Evolutionary conservation across 2,113 vertebrate genomes (phyloP), one percentile per base, ranked within the genome.

Genomic region (Syngnathus floridae): DNA sequence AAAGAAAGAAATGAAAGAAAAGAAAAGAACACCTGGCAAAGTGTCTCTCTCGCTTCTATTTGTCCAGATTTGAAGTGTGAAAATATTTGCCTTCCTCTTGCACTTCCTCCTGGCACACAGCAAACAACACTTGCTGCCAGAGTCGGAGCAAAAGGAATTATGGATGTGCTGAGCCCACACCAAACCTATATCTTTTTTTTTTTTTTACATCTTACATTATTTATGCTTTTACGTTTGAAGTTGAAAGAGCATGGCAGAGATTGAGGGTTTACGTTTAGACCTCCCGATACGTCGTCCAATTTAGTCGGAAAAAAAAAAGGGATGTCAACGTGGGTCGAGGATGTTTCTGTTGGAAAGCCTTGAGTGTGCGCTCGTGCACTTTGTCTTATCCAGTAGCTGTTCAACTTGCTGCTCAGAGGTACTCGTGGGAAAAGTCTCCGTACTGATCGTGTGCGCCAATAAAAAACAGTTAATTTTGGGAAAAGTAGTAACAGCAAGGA

Each of bases 181-280:
- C 67, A 75, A 21, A 56, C 14, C 41, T 45, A 45, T 52, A 21
- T 52, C 21, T 52, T 22, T 51, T 22, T 52, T 31, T 31, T 31
- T 31, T 31, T 31, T 31, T 31, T 31, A 19, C 9, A 52, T 52
- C 49, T 21, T 31, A 46, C 67, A 45, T 69, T 51, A 56, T 61
- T 65, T 67, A 38, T 71, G 66, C 74, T 2, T 2, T 54, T 73
- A 71, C 70, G 71, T 82, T 75, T 75, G 74, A 81, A 84, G 78
- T 78, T 71, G 66, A 84, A 80, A 83, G 74, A 81, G 75, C 68
- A 74, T 79, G 76, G 69, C 69, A 74, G 66, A 84, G 65, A 70
- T 70, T 57, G 66, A 80, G 60, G 72, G 67, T 13, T 22, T 41
- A 22, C 38, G 19, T 14, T 41, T 21, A 61, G 11, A 60, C 36